A percentile compares a stretch with the other conserved stretches of the same genome.
These are phyloP conservation scores for Anadara kagoshimensis DNA, from an alignment of 1,140 invertebrate species.

Conservation along the genomic window DNA sequence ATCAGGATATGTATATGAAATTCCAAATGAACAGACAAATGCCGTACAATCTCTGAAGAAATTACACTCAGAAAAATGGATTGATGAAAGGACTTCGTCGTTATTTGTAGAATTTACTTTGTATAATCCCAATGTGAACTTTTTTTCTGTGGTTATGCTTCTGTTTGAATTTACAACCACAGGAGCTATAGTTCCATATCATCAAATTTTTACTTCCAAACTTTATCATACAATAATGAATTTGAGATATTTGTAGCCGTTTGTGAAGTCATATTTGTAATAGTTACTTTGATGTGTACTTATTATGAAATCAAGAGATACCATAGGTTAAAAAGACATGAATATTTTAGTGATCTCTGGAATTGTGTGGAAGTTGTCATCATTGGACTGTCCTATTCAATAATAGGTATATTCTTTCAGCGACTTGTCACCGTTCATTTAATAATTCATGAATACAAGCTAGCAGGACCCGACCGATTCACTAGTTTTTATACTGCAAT, in stretches of 20 bases:
- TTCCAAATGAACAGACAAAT: conserved; percentile 7
- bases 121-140: conserved; percentile 74
- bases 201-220: conserved; percentile 44
- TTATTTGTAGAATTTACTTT: conserved; percentile 76
- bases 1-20: conserved; percentile 42
- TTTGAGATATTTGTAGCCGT: conserved; percentile 35
- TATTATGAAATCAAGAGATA: conserved; percentile 41
- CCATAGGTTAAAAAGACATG: neutral
- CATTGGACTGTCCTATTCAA: conserved; percentile 40
- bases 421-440: conserved; percentile 36
- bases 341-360: conserved; percentile 44
- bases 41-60: conserved; percentile 19
- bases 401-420: conserved; percentile 50
- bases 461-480: conserved; percentile 24
- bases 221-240: conserved; percentile 28
- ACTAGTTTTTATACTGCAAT: conserved; percentile 52
- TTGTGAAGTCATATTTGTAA: conserved; percentile 37
- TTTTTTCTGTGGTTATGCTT: conserved; percentile 60
- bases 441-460: conserved; percentile 37
- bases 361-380: conserved; percentile 46
- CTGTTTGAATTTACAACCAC: conserved; percentile 45
- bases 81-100: conserved; percentile 74
- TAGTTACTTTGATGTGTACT: conserved; percentile 30
- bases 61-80: conserved; percentile 66
- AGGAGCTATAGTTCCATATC: conserved; percentile 34